Base-by-base conservation (phyloP, 1,140 invertebrate species). In the Pogonomyrmex barbatus region DNA sequence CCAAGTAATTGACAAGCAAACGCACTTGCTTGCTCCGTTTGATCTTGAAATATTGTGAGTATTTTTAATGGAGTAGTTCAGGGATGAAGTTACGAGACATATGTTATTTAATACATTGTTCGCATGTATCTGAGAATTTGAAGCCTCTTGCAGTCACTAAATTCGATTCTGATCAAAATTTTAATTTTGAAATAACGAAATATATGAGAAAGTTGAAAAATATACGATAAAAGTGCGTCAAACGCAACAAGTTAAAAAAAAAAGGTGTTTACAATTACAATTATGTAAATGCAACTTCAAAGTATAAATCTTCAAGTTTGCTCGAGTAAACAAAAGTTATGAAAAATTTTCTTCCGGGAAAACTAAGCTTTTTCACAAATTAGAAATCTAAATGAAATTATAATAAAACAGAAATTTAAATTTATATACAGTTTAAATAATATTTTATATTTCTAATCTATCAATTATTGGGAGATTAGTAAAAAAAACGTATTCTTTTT, bases 1-100 rank as follows among this genome's bases (percentile, higher is more conserved):
- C 30, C 14, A 79, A 50, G 33, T 73, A 45, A n/a, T 36, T n/a
- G 67, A 82, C 50, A 39, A 58, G 67, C n/a, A 36, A 82, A 33
- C 52, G 24, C 24, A 42, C 79, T 60, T 47, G 65, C 67, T 5
- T 5, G 45, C 3, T 12, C 24, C 8, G 24, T 54, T 14, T 56
- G 42, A 63, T 63, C 24, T 68, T 54, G 12, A 56, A 56, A 24
- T 9, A 39, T 6, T 47, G 30, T 0, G 33, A 10, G 0, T 68
- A 30, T 79, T 0, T 79, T 0, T 79, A 45, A 30, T 42, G 39
- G 9, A 67, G n/a, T 39, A 67, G 17, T 14, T 79, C 9, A 60
- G 10, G 47, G 45, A 30, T 76, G 54, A 36, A 14, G 33, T 42
- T 30, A 14, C 47, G 4, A 73, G 33, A 14, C 14, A 36, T 1